phyloP scores from a whole-genome alignment of 2,113 vertebrate species.

The Peromyscus leucopus region DNA sequence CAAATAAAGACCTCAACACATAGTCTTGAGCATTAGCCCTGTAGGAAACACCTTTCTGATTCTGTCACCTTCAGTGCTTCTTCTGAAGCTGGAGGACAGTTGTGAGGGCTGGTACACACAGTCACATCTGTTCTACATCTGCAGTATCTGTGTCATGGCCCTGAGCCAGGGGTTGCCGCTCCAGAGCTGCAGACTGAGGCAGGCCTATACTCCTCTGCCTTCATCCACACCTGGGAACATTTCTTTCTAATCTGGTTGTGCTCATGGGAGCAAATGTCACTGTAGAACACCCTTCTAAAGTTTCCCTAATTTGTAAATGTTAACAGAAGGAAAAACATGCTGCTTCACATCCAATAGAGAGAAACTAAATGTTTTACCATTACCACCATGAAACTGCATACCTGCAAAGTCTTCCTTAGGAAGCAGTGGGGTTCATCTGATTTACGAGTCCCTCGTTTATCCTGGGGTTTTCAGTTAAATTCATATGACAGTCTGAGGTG shows the following conservation, averaged over 20 bases:
- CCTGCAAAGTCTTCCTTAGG: neutral
- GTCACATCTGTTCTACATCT: rapidly evolving
- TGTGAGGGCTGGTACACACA: neutral
- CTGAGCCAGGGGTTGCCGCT: rapidly evolving
- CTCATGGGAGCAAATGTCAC: neutral
- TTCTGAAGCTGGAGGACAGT: neutral
- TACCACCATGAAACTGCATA: neutral
- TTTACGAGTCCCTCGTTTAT: neutral
- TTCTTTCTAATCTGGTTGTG: neutral
- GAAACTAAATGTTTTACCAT: neutral
- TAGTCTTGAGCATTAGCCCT: neutral
- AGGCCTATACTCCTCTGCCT: rapidly evolving
- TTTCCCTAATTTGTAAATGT: neutral
- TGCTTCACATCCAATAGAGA: neutral
- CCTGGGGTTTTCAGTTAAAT: neutral
- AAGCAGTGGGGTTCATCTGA: neutral
- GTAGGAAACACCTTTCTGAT: neutral
- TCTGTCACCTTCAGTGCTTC: neutral
- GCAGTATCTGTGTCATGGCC: neutral
- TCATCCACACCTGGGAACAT: rapidly evolving
- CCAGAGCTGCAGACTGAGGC: rapidly evolving
- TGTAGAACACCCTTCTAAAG: conserved; percentile 5
- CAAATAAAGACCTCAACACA: neutral
- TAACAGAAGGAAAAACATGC: neutral
- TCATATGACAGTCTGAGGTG: neutral